Evolutionary conservation across 2,113 vertebrate genomes (phyloP), one percentile per base, ranked within the genome.

Genomic region (Oreotrochilus melanogaster): DNA sequence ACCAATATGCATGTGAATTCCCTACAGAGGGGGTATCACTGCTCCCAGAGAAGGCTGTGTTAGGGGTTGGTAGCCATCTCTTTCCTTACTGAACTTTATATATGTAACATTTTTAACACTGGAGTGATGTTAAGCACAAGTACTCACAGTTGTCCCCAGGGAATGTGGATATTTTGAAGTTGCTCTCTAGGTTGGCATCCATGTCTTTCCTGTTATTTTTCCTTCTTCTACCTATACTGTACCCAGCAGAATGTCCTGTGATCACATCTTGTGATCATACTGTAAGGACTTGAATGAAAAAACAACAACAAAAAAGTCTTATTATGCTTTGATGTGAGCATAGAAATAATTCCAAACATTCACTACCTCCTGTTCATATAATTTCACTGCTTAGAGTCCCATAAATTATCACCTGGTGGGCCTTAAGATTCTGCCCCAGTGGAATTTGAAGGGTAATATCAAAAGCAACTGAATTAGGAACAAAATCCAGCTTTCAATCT

Each of bases 381-480:
- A 88, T 61, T 87, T 67, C 61, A n/a, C 43, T 88, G 48, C 78
- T 93, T 43, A 62, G 57, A 53, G 54, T 39, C 60, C 73, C 73
- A 80, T 56, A 48, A 91, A 74, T 85, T 67, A 65, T 56, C 86
- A 51, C 48, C 47, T 56, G 56, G 71, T 67, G 53, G 43, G 65
- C 37, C 72, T 91, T 64, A 35, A 86, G 64, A 74, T 84, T 87
- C 80, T 64, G 69, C 65, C 56, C 19, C 18, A n/a, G 31, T 76
- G 76, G 72, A 57, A 70, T 90, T 81, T 85, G 42, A 23, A 53
- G 45, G 62, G 42, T 39, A 65, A 25, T 61, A 86, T 33, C 80
- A 78, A 89, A 92, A 94, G 75, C 67, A 42, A 80, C 79, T 19
- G 64, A 89, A 48, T 56, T 13, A 54, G 57, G 85, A 88, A 91